Base-by-base conservation (phyloP, 2,797 vertebrate species). In the Balearica regulorum region DNA sequence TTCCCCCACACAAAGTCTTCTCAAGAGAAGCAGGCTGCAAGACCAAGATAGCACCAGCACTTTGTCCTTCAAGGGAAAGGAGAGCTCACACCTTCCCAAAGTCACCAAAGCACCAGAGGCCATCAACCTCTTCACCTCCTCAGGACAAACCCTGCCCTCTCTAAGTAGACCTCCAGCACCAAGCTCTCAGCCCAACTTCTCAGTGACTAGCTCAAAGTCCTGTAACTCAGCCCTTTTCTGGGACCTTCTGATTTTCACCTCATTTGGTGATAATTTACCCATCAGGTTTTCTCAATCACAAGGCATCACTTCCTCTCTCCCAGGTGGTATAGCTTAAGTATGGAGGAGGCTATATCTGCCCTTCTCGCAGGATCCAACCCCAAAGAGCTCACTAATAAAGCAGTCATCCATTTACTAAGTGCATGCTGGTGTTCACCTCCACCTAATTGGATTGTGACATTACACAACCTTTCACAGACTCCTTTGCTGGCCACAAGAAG, bases 391-490 rank as follows among this genome's bases (percentile, higher is more conserved):
- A 9, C 21, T 89, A 60, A 77, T 12, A 5, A 80, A 58, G 28
- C 60, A 83, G 66, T 37, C 21, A 57, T 4, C 24, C 6, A 1
- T 16, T 55, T n/a, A 65, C 26, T 19, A 61, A 54, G 37, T 8
- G 10, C 6, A 14, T 14, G 12, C 41, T 54, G 46, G 16, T 33
- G 29, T 35, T 57, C 77, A 65, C 31, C 70, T 65, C 54, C 33
- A 54, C 31, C 72, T 29, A 8, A 1, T 3, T 9, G 31, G 26
- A 4, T 1, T 10, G 9, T 48, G 22, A 2, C 5, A 0, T 41
- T 64, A 51, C 41, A 19, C 12, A 37, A 25, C 8, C 25, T 64
- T 25, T 68, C 61, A 15, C 33, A 44, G 49, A 4, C 25, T n/a
- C 26, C 35, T 76, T 51, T 73, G 18, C 69, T 12, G 17, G 44